Base-by-base conservation (phyloP, 2,888 invertebrate species). In the Chymomyza amoena region DNA sequence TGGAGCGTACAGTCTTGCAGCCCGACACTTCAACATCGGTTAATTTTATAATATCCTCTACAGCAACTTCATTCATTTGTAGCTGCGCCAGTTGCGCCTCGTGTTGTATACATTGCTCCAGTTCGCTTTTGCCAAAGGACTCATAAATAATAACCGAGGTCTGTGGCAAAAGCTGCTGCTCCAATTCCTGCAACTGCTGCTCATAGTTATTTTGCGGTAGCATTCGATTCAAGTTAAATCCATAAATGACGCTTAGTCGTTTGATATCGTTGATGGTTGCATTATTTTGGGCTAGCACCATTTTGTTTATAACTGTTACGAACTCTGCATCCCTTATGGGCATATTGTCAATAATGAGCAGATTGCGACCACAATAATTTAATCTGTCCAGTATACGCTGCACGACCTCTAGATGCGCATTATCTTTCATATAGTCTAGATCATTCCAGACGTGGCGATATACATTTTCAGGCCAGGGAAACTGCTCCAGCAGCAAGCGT, bases 281-380 rank as follows among this genome's bases (percentile, higher is more conserved):
- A n/a, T 62, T 67, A 15, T 13, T 50, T 6, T 0, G 52, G 0
- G 13, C 28, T 0, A 18, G 45, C 5, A 80, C 65, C 25, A 80
- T 28, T 1, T 66, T 6, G 68, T 89, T 90, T 6, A 90, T 80
- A 13, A 74, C 54, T 1, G 68, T 13, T 1, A 91, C 79, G 9
- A 78, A 77, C 4, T 75, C 72, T 2, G 68, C 13, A 69, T 91
- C 89, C 0, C 68, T 61, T 0, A 81, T 65, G 0, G 67, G 15
- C 69, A 92, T 77, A 65, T 90, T 89, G 61, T 92, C 91, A 51
- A 92, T 88, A 32, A 92, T 66, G 15, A 91, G 68, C 32, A 91
- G 73, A 81, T 91, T 92, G 36, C 84, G 81, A 0, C 91, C 91
- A 70, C 91, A 92, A 6, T 79, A 75, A 0, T 84, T 82, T 1